Evolutionary conservation across 2,797 vertebrate species (phyloP), one percentile per base, ranked within the genome.

Genomic region (Diplodus sargus): DNA sequence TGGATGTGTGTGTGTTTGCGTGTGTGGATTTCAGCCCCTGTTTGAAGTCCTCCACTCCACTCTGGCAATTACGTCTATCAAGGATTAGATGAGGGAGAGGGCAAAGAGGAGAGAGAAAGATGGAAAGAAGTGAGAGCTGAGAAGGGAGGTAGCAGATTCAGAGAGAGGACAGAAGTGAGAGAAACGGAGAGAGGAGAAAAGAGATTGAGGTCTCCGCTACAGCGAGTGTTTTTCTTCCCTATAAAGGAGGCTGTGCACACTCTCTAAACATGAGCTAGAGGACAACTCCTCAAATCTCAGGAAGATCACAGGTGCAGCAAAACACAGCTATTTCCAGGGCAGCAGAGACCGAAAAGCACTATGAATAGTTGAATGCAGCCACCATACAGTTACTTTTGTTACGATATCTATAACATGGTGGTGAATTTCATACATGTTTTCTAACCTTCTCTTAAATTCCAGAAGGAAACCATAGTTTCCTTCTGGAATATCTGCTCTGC

Each of bases 21-120:
- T 88, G 70, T 88, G 87, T 89, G 90, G 66, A 93, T 91, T 93
- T 90, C 79, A 90, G 85, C 74, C 84, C 75, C 91, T 92, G 85
- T 95, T 95, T 95, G 93, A 94, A 94, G 94, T 93, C 90, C 86
- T 88, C 83, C 84, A 84, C 92, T 94, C 85, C 87, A 91, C 85
- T 93, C 86, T 88, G 90, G 90, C 93, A 95, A 94, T 94, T 95
- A 95, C 90, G 93, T 95, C 94, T 94, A 94, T 95, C 87, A 94
- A 91, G 95, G 93, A 95, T 95, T 95, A 95, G 85, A 94, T 92
- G 91, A 90, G 79, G 81, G 78, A 88, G 88, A 87, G 86, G 84
- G 85, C 85, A 87, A 81, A 75, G 81, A 91, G 79, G 66, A 85
- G 84, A 85, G 78, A 72, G 83, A 85, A 83, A 70, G 82, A 79